phyloP scores from a whole-genome alignment of 2,113 vertebrate genomes.

The Alethe castanea region DNA sequence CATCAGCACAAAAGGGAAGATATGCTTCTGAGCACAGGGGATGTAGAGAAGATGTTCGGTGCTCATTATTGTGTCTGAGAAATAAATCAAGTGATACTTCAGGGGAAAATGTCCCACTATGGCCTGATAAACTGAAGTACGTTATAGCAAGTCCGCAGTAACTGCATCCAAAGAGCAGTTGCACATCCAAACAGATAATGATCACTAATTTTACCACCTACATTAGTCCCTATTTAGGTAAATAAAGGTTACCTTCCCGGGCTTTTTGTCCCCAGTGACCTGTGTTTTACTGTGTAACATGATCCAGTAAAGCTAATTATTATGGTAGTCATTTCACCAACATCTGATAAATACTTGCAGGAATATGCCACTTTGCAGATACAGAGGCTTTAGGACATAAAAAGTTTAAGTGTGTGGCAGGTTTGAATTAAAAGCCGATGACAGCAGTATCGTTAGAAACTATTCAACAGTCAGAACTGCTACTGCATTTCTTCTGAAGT shows the following conservation, averaged over 20 bases:
- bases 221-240: neutral
- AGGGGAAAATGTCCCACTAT: neutral
- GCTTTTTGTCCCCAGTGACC: neutral
- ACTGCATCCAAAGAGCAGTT: neutral
- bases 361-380: neutral
- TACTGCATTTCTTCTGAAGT: neutral
- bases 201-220: neutral
- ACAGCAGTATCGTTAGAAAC: neutral
- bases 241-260: neutral
- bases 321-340: neutral
- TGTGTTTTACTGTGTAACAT: neutral
- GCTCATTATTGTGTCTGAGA: neutral
- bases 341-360: neutral
- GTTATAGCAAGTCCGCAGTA: neutral
- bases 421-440: neutral
- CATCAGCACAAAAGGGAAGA: rapidly evolving
- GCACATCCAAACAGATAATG: neutral
- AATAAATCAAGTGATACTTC: neutral
- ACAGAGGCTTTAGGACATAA: neutral
- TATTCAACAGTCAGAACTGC: neutral
- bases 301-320: neutral
- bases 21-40: neutral
- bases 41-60: neutral
- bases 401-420: neutral
- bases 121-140: neutral